A percentile compares a stretch with the other conserved stretches of the same genome.
phyloP scores from a whole-genome alignment of 2,113 vertebrate species.

The Marmota monax region DNA sequence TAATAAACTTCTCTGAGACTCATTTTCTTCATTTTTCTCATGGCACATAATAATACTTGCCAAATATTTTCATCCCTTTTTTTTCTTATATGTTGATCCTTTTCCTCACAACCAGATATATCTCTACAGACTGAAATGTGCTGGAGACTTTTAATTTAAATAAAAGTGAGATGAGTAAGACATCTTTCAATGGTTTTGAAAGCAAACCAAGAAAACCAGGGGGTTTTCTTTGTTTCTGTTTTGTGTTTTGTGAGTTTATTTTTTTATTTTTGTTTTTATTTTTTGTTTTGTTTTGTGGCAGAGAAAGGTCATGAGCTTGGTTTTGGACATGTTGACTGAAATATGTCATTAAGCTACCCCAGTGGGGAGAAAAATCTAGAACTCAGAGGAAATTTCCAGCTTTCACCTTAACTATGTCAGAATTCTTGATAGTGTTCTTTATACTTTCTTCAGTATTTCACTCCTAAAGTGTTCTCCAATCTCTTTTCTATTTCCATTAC shows the following conservation, averaged over 20 bases:
- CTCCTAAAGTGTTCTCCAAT: neutral
- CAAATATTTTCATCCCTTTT: neutral
- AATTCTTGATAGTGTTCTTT: neutral
- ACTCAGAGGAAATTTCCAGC: neutral
- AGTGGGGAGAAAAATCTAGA: neutral
- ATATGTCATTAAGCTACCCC: neutral
- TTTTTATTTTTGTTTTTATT: too few species aligned
- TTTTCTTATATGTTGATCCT: neutral
- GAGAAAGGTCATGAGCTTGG: neutral
- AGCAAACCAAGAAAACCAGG: neutral
- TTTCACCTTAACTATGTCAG: neutral
- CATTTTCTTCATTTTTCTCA: conserved; percentile 47
- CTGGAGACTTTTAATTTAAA: neutral
- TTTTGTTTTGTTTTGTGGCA: neutral
- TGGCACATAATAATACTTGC: neutral
- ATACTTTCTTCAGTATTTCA: neutral
- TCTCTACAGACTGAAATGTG: neutral
- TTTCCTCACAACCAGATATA: neutral
- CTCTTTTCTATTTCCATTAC: neutral
- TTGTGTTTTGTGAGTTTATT: too few species aligned
- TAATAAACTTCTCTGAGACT: conserved; percentile 4
- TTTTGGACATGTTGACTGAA: neutral
- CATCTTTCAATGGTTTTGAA: neutral
- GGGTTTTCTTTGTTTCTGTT: neutral
- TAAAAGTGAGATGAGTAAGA: neutral